These are phyloP conservation scores for Drosophila rufa DNA, from an alignment of 1,140 invertebrate species.

Conservation along the genomic window DNA sequence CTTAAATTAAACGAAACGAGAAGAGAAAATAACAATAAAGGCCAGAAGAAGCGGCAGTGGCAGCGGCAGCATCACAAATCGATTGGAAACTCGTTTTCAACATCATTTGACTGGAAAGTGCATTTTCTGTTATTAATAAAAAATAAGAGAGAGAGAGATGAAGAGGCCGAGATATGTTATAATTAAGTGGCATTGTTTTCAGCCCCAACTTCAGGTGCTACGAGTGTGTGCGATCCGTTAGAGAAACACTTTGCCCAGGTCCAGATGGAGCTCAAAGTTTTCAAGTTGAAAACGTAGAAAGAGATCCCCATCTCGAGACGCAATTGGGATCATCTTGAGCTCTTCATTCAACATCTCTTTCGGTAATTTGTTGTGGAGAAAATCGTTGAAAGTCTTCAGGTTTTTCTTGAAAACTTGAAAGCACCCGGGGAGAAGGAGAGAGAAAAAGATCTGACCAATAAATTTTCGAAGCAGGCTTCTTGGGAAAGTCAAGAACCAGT, in stretches of 20 bases:
- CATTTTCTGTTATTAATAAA: conserved; percentile 52
- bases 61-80: conserved; percentile 33
- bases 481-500: not conserved
- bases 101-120: conserved; percentile 53
- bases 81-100: conserved; percentile 53
- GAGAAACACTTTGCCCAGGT: conserved; percentile 31
- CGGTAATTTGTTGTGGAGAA: conserved; percentile 18
- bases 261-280: not conserved
- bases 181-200: conserved; percentile 54
- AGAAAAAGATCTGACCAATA: conserved; percentile 29
- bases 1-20: conserved; percentile 63
- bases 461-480: not conserved
- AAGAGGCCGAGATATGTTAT: conserved; percentile 33
- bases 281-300: conserved; percentile 13
- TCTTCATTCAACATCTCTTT: conserved; percentile 37
- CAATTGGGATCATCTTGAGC: conserved; percentile 43
- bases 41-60: conserved; percentile 10
- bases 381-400: conserved; percentile 9
- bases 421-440: no score
- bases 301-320: conserved; percentile 28
- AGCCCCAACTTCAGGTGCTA: conserved; percentile 11
- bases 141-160: conserved; percentile 11
- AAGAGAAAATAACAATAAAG: conserved; percentile 42
- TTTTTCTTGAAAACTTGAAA: conserved; percentile 7
- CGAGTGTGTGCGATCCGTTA: conserved; percentile 24